Percentiles rank a stretch among this genome's conserved stretches.
Evolutionary conservation across 2,113 vertebrate genomes (phyloP).

Genomic region (Opisthocomus hoazin): DNA sequence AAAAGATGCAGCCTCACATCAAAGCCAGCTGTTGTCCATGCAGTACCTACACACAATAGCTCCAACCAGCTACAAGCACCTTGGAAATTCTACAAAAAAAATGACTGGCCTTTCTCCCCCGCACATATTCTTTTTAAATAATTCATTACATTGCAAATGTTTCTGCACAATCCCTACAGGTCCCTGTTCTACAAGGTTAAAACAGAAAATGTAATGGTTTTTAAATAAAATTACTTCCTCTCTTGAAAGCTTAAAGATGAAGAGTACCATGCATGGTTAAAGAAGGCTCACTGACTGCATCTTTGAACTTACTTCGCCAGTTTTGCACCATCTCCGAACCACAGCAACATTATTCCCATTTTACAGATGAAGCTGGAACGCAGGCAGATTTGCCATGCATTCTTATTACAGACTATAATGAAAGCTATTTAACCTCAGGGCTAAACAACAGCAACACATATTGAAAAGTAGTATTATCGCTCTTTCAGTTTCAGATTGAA

Average conservation of each 20-base stretch:
- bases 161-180: neutral
- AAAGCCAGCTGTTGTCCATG: neutral
- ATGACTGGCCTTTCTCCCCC: neutral
- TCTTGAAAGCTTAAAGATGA: neutral
- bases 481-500: neutral
- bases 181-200: neutral
- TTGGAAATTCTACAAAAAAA: neutral
- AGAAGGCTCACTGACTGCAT: neutral
- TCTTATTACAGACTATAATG: neutral
- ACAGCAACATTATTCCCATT: neutral
- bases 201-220: neutral
- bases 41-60: neutral
- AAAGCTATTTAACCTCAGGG: neutral
- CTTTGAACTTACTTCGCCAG: neutral
- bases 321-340: neutral
- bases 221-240: no score
- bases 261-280: neutral
- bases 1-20: neutral
- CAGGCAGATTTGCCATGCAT: neutral
- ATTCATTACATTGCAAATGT: neutral
- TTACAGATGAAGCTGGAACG: neutral
- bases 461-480: neutral
- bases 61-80: neutral
- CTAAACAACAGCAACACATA: neutral
- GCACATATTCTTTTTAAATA: neutral